These are phyloP conservation scores for Phaonia tiefii DNA, from an alignment of 2,888 invertebrate genomes.

Conservation along the genomic window DNA sequence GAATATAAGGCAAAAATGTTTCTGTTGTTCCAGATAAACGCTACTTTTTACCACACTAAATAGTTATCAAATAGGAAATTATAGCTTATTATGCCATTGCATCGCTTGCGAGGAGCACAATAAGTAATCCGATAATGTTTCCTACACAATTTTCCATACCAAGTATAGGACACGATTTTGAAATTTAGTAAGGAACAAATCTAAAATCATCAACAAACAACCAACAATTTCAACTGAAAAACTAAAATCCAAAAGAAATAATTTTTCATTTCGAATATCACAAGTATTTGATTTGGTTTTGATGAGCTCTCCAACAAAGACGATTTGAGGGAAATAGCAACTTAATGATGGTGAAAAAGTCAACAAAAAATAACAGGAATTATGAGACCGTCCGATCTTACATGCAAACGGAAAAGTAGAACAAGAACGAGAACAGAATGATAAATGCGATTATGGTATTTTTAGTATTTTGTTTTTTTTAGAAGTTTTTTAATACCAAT, in stretches of 20 bases:
- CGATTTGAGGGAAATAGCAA: constrained; percentile 39
- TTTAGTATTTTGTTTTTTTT: not conserved
- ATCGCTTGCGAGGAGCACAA: constrained; percentile 25
- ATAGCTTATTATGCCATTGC: constrained; percentile 59
- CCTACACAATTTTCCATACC: constrained; percentile 32
- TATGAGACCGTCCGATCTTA: constrained; percentile 35
- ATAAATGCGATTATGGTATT: constrained; percentile 27
- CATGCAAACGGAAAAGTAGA: constrained; percentile 33
- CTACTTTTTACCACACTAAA: constrained; percentile 61
- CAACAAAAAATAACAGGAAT: constrained; percentile 54
- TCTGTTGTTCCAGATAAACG: constrained; percentile 47
- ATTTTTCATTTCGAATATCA: constrained; percentile 44
- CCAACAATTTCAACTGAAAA: constrained; percentile 30
- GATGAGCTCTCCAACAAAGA: constrained; percentile 60
- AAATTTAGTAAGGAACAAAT: constrained; percentile 53
- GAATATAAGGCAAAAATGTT: constrained; percentile 31
- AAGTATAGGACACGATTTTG: constrained; percentile 49
- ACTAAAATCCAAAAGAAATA: not conserved
- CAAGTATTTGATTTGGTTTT: constrained; percentile 52
- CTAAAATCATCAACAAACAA: constrained; percentile 42
- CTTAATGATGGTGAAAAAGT: constrained; percentile 56
- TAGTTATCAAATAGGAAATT: constrained; percentile 65
- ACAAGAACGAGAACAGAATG: constrained; percentile 32
- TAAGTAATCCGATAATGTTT: constrained; percentile 21
- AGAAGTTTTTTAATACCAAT: not conserved